Conservation (phyloP, 2,888 invertebrate genomes). For the Pyrrhia umbra region DNA sequence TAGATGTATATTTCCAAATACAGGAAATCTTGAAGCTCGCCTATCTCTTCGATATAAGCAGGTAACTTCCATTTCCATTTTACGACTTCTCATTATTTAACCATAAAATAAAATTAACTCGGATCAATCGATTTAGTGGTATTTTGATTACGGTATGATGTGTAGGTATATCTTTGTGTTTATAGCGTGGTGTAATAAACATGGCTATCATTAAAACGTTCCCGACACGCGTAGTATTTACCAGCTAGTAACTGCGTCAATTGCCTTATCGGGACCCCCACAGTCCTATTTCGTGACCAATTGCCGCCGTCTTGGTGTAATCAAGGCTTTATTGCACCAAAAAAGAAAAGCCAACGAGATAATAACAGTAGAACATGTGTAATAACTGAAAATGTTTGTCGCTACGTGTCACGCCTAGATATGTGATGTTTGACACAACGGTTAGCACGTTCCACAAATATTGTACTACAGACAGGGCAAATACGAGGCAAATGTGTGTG, state of each 20-base stretch:
- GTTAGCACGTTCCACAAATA: conserved; percentile 89
- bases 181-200: conserved; percentile 52
- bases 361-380: conserved; percentile 82
- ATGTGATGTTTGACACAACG: conserved; percentile 84
- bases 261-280: conserved; percentile 81
- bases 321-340: conserved; percentile 86
- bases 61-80: conserved; percentile 50
- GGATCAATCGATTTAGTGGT: conserved; percentile 54
- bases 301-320: conserved; percentile 80
- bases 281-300: conserved; percentile 79
- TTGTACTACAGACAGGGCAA: conserved; percentile 86
- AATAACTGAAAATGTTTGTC: conserved; percentile 83
- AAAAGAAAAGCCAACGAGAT: conserved; percentile 83
- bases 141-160: conserved; percentile 42
- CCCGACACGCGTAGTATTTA: conserved; percentile 55
- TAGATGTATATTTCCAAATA: conserved; percentile 43
- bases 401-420: conserved; percentile 87
- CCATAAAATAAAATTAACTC: conserved; percentile 61
- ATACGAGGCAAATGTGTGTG: conserved; percentile 81
- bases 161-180: conserved; percentile 49
- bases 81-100: conserved; percentile 62
- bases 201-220: conserved; percentile 52
- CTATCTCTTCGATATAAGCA: conserved; percentile 47
- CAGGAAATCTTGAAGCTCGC: conserved; percentile 44
- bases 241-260: conserved; percentile 64